Conservation (phyloP, 2,113 vertebrate genomes). For the Rhea pennata region DNA sequence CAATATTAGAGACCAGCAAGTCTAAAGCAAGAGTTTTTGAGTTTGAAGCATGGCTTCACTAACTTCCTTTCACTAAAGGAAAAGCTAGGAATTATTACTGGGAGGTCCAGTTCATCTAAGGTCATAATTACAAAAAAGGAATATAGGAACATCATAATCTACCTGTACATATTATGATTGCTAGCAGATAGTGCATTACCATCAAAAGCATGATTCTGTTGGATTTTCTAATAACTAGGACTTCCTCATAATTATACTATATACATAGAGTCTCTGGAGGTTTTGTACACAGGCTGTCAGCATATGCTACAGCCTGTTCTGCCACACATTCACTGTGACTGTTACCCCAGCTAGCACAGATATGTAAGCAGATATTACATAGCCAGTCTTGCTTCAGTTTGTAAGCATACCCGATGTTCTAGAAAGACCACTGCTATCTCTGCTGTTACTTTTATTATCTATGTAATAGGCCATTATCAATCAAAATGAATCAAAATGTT, state of each 20-base stretch:
- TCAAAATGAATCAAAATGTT: neutral
- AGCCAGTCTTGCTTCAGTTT: neutral
- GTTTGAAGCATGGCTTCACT: neutral
- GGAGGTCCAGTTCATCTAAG: neutral
- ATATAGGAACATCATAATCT: fast-evolving
- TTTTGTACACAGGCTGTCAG: neutral
- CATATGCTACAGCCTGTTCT: neutral
- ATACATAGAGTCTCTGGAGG: neutral
- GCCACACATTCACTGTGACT: no score
- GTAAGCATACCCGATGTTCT: fast-evolving
- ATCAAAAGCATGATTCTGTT: neutral
- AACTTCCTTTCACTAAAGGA: neutral
- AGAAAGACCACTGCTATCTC: neutral
- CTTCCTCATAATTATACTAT: neutral
- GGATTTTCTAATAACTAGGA: neutral
- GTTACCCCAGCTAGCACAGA: neutral
- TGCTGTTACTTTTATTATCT: neutral
- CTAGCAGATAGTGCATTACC: neutral
- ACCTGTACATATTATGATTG: neutral
- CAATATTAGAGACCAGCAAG: neutral
- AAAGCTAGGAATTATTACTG: neutral
- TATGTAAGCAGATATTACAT: neutral
- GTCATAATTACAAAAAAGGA: neutral
- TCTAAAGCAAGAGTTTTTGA: neutral
- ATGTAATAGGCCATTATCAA: neutral